Conservation (phyloP, 1,140 invertebrate genomes). For the Marisa cornuarietis region DNA sequence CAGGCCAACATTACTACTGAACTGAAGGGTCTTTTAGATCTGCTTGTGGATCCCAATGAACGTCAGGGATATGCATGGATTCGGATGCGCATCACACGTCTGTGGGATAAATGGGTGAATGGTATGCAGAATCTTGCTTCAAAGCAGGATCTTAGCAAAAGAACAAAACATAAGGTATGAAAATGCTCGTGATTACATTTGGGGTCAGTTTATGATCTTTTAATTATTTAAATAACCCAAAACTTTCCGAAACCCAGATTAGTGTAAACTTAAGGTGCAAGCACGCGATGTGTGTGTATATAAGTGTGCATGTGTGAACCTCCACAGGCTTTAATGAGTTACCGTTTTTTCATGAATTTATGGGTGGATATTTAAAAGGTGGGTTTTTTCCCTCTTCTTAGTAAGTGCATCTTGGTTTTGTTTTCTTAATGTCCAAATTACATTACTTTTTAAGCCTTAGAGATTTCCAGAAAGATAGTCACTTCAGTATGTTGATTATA, state of each 20-base stretch:
- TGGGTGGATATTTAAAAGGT: too few species aligned
- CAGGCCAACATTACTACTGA: conserved; percentile 46
- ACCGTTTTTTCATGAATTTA: too few species aligned
- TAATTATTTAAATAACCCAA: background rate
- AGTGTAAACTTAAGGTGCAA: background rate
- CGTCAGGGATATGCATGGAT: conserved; percentile 65
- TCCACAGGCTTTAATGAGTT: background rate
- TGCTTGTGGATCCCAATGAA: conserved; percentile 61
- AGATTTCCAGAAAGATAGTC: too few species aligned
- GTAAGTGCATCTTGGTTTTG: too few species aligned
- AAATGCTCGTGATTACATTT: too few species aligned
- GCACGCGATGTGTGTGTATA: background rate
- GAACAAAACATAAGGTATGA: conserved; percentile 54
- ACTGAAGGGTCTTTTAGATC: conserved; percentile 56
- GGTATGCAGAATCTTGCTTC: conserved; percentile 47
- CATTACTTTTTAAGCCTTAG: too few species aligned
- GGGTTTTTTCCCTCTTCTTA: too few species aligned
- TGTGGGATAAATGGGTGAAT: conserved; percentile 62
- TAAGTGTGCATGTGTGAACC: background rate
- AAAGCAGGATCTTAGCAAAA: conserved; percentile 51
- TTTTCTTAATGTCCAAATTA: too few species aligned
- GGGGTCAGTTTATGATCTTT: too few species aligned
- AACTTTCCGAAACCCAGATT: background rate
- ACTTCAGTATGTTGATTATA: too few species aligned
- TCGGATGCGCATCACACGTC: conserved; percentile 58